These are phyloP conservation scores for Mionectes macconnelli DNA, from an alignment of 2,113 vertebrate species.

Conservation along the genomic window DNA sequence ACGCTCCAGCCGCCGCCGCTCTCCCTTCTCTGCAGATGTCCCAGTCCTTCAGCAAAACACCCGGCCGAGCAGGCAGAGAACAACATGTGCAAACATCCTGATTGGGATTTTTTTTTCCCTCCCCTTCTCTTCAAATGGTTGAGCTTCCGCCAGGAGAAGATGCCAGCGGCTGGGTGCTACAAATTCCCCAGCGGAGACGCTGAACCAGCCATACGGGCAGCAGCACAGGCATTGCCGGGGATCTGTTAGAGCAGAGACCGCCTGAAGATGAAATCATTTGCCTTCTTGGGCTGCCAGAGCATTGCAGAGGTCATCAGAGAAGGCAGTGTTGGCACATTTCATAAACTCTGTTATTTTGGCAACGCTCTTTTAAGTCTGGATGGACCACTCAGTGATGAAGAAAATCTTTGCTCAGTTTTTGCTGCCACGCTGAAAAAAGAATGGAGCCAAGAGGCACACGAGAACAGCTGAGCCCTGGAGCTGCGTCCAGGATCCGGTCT, in stretches of 20 bases:
- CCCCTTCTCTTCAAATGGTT: background rate
- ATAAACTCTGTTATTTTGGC: background rate
- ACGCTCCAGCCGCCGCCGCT: background rate
- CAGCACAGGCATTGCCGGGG: background rate
- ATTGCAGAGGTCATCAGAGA: background rate
- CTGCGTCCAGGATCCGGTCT: fast-evolving
- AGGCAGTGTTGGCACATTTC: background rate
- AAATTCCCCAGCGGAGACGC: slow-evolving; percentile 50
- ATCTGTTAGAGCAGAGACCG: background rate
- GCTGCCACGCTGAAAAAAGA: background rate
- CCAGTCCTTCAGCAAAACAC: slow-evolving; percentile 40
- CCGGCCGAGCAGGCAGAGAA: background rate
- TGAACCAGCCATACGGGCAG: background rate
- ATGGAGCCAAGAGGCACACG: background rate
- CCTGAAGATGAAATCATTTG: background rate
- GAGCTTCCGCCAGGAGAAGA: slow-evolving; percentile 49
- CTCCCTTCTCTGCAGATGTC: slow-evolving; percentile 18
- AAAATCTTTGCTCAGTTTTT: background rate
- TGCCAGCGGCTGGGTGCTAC: slow-evolving; percentile 67
- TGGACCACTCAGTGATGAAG: background rate
- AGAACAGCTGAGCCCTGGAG: background rate
- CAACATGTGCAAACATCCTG: background rate
- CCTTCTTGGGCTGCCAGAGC: background rate
- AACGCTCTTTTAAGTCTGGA: background rate
- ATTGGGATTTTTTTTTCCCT: background rate